Evolutionary conservation across 2,113 vertebrate genomes (phyloP), one percentile per base, ranked within the genome.

Genomic region (Pangasianodon gigas): DNA sequence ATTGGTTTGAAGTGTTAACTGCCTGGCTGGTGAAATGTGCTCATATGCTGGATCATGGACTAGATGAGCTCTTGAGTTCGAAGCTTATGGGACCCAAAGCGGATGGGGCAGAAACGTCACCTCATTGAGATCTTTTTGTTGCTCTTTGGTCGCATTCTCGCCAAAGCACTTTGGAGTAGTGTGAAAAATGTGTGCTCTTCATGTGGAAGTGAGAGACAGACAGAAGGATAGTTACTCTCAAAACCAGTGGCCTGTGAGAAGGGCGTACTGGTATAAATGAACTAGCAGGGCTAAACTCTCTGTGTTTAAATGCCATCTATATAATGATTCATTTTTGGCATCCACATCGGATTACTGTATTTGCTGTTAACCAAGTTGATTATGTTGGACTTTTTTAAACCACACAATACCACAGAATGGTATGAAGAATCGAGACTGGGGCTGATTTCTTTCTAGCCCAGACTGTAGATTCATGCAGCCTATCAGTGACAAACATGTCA

Each of bases 151-250:
- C 79, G 13, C 58, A 81, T 89, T 89, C 82, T 83, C 74, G n/a
- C 88, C 85, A 60, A 90, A 93, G 89, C 90, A 86, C 87, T 91
- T 90, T 93, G 67, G 84, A 90, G 90, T 87, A 92, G 89, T 81
- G 91, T 91, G 77, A 93, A 92, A 91, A 91, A 91, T 51, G 46
- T 88, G 79, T 84, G 52, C 74, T 86, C 87, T 80, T 88, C 65
- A 93, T 92, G 74, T 86, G n/a, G 32, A 86, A 83, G 75, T 37
- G 74, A 89, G 71, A 83, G 19, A 62, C 37, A 62, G 32, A 84
- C n/a, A 62, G 46, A 48, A 58, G 48, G 51, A 41, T 54, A 52
- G 79, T 37, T 13, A 69, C 56, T 83, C 69, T 41, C 51, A 56
- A 56, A 56, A 75, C 51, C 11, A 87, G 67, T 18, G 11, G 44